Evolutionary conservation across 2,888 invertebrate species (phyloP), one percentile per base, ranked within the genome.

Genomic region (Malthinus seriepunctatus): DNA sequence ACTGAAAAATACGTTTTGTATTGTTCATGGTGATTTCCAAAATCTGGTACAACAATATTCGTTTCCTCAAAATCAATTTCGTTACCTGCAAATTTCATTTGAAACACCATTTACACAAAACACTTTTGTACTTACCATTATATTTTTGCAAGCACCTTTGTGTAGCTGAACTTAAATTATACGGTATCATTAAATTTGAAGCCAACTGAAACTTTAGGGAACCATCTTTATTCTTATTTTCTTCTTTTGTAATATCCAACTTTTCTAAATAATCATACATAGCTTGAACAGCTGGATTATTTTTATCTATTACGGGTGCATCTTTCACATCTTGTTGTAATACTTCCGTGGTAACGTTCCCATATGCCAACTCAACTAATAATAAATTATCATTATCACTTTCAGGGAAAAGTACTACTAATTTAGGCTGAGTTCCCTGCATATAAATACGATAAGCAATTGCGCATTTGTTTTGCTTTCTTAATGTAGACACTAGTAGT

Each of bases 201-300:
- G 32, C 44, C 37, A 60, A 14, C 1, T 55, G 55, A 1, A 51
- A 10, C 33, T 42, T 51, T 1, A 49, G 45, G 3, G 42, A 48
- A 3, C 38, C 44, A 31, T 56, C 32, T 14, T 44, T 48, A 34
- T 51, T 45, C 1, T 7, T 15, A 12, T 60, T 55, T 8, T 37
- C 23, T 0, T 31, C 42, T 9, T 55, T 42, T 10, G 56, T 44
- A 10, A 60, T 33, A 38, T 60, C 60, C 9, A 56, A 33, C 44
- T 51, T 48, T 14, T 35, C 8, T 9, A 60, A 33, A 44, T 44
- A 60, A 3, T 60, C 53, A 14, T 60, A 52, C 42, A 50, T 51
- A 5, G 39, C 56, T 10, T 34, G 23, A 14, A 51, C 39, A 6
- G 33, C 14, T 9, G 57, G 57, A 11, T 51, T 32, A 11, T 32